Percentiles rank a stretch among this genome's conserved stretches.
Conservation (phyloP, 2,113 vertebrate species). For the Myrmecophaga tridactyla region DNA sequence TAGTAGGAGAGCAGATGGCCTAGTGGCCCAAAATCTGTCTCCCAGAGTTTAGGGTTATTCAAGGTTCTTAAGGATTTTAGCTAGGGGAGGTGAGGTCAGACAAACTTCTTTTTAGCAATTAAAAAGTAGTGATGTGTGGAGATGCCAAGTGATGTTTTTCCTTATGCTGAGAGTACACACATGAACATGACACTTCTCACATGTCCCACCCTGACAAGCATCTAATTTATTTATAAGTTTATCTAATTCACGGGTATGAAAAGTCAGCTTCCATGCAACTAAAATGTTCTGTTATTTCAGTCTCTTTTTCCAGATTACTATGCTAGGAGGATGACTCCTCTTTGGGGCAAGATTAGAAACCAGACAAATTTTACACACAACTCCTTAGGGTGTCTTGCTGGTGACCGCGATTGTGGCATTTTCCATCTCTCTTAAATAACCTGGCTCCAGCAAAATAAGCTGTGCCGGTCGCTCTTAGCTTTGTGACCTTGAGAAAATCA, state of each 20-base stretch:
- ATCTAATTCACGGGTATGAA: background rate
- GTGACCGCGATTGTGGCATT: background rate
- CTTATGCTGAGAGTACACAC: background rate
- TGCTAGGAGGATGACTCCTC: background rate
- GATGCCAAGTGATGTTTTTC: background rate
- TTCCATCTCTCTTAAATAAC: background rate
- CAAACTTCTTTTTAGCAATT: background rate
- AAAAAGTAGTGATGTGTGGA: background rate
- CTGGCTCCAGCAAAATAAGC: background rate
- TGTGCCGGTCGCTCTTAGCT: background rate
- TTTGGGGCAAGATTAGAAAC: background rate
- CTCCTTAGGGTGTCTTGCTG: background rate
- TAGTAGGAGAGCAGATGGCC: no score
- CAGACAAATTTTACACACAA: background rate
- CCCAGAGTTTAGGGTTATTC: no score
- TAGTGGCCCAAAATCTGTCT: no score
- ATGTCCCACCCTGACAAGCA: background rate
- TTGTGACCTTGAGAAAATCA: background rate
- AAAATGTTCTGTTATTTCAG: background rate
- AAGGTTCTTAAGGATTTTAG: no score
- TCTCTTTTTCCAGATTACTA: background rate
- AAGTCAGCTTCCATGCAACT: background rate
- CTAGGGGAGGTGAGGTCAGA: no score
- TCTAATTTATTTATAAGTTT: constrained; percentile 3
- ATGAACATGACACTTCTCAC: background rate